Percentiles rank a stretch among this genome's conserved stretches.
These are phyloP conservation scores for Chloromyia formosa DNA, from an alignment of 2,888 invertebrate species.

Conservation along the genomic window DNA sequence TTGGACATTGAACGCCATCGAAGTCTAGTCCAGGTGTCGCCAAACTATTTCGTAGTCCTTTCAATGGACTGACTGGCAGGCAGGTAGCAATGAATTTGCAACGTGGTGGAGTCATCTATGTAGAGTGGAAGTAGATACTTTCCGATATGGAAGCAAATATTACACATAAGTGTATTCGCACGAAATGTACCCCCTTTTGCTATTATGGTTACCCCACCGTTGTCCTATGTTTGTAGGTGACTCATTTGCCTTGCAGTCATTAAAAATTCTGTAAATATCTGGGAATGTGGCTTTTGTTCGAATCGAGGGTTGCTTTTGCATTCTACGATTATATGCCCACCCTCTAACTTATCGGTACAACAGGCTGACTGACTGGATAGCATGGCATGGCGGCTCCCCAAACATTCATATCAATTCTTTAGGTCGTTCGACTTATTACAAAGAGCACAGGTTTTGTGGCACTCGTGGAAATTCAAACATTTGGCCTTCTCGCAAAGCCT, in stretches of 20 bases:
- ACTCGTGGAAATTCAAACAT: slow-evolving; percentile 25
- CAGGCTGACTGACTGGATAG: neutral
- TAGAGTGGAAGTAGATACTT: neutral
- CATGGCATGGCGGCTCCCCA: neutral
- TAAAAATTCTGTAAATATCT: slow-evolving; percentile 41
- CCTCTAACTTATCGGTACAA: neutral
- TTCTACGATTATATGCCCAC: neutral
- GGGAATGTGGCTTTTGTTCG: slow-evolving; percentile 39
- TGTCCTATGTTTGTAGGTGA: slow-evolving; percentile 15
- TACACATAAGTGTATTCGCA: slow-evolving; percentile 10
- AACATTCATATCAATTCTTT: neutral
- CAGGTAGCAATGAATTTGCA: neutral
- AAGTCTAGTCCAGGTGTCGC: slow-evolving; percentile 44
- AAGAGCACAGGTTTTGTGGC: neutral
- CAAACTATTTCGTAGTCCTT: neutral
- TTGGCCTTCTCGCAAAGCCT: neutral
- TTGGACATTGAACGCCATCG: slow-evolving; percentile 17
- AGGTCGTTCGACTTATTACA: neutral
- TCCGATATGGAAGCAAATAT: neutral
- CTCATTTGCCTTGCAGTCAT: slow-evolving; percentile 38
- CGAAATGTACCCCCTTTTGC: slow-evolving; percentile 23
- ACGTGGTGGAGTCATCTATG: neutral
- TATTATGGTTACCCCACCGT: neutral
- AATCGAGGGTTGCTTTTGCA: slow-evolving; percentile 12
- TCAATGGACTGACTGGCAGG: too few species aligned